phyloP scores from a whole-genome alignment of 2,888 invertebrate genomes.

The Apeira syringaria region DNA sequence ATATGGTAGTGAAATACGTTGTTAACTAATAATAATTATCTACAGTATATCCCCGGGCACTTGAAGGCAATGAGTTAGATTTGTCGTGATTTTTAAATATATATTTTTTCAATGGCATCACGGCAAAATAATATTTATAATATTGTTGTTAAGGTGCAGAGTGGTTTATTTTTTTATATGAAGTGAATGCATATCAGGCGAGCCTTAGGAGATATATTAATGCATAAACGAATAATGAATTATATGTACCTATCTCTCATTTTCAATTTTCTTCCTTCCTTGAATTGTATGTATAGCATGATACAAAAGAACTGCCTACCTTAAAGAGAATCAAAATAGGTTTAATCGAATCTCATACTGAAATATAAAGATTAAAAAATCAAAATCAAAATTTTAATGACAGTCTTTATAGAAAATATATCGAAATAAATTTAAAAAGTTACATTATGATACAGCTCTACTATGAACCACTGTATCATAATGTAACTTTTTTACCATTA shows the following conservation, averaged over 20 bases:
- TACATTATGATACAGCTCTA: too few species aligned
- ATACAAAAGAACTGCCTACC: background rate
- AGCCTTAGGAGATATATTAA: conserved; percentile 64
- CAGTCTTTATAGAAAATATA: too few species aligned
- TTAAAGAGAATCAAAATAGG: too few species aligned
- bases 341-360: too few species aligned
- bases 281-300: conserved; percentile 23
- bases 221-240: conserved; percentile 34
- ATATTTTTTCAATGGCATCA: conserved; percentile 17
- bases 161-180: conserved; percentile 79
- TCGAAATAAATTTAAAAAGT: too few species aligned
- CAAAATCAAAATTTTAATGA: too few species aligned
- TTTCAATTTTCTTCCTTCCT: conserved; percentile 8
- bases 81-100: conserved; percentile 23
- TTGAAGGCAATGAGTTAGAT: conserved; percentile 43
- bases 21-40: conserved; percentile 14
- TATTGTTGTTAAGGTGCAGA: conserved; percentile 66
- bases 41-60: conserved; percentile 24
- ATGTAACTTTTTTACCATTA: too few species aligned
- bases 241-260: conserved; percentile 20
- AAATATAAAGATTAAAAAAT: too few species aligned
- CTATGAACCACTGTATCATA: too few species aligned
- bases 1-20: conserved; percentile 52
- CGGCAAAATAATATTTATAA: conserved; percentile 25
- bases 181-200: conserved; percentile 74